Evolutionary conservation across 92 coral and sea anemone species (phyloP), one percentile per base, ranked within the genome.

Genomic region (Porites evermanni): DNA sequence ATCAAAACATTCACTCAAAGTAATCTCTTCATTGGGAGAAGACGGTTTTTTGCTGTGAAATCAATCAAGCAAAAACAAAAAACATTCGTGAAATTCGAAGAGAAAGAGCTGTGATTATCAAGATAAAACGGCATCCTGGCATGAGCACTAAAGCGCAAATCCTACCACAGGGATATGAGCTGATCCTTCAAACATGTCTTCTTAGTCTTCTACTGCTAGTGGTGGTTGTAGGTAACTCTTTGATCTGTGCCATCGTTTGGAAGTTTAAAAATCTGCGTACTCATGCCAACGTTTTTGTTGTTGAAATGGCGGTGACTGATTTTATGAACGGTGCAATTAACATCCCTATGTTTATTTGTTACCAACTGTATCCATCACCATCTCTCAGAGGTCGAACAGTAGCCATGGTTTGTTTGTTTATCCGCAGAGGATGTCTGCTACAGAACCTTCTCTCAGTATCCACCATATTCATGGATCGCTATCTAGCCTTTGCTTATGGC

Each of bases 211-310:
- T 88, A 7, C 2, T 83, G 8, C 11, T 88, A 32, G 84, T 77
- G 8, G 53, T 86, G 10, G 12, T 78, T 1, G 70, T 83, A 29
- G 91, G 91, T 47, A 88, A 88, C 80, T 80, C 79, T 9, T 50
- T 79, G 12, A 83, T 83, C 73, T 77, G 81, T 29, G 53, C 77
- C 14, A 72, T 88, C 52, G 70, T 88, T 68, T 63, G 51, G 64
- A 85, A 86, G 20, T 88, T 83, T 64, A 88, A 61, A 80, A 77
- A 76, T 32, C 56, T 88, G 64, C 88, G 88, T 50, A 88, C 91
- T 12, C 78, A 75, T 24, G 91, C 91, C 13, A 88, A 88, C 52
- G 53, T 88, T 78, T 63, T 88, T 18, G 91, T 84, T 1, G 91
- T 70, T 2, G 87, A 88, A 51, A 75, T 88, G 68, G 91, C 91